Conservation (phyloP, 2,113 vertebrate genomes). For the Talpa occidentalis region DNA sequence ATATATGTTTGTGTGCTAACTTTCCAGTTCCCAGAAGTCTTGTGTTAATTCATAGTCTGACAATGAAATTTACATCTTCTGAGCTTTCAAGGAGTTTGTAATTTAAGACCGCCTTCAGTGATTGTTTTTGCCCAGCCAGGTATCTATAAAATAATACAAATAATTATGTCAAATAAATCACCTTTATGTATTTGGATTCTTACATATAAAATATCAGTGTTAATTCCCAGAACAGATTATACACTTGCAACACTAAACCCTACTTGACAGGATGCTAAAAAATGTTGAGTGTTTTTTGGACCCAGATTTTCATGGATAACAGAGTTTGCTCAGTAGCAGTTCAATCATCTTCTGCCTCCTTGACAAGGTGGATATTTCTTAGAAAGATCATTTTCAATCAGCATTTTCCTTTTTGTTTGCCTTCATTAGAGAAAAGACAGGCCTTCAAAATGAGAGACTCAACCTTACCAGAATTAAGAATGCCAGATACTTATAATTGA, state of each 20-base stretch:
- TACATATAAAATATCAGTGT: background rate
- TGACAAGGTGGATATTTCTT: background rate
- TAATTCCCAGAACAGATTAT: background rate
- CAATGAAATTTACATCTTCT: background rate
- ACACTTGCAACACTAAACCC: background rate
- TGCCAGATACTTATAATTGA: background rate
- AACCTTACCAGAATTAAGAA: background rate
- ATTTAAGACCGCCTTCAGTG: background rate
- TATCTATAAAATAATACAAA: constrained; percentile 6
- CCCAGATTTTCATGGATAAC: background rate
- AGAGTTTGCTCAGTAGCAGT: background rate
- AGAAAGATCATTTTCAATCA: background rate
- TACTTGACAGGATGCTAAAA: background rate
- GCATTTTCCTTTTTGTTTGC: background rate
- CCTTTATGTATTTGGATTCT: background rate
- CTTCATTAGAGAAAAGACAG: background rate
- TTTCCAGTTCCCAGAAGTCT: background rate
- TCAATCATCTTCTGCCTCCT: background rate
- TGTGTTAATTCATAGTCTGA: background rate
- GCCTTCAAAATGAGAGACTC: background rate
- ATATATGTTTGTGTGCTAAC: background rate
- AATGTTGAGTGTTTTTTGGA: background rate
- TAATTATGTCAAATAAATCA: background rate
- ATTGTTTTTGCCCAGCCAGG: background rate
- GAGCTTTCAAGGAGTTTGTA: background rate